Evolutionary conservation across 2,797 vertebrate genomes (phyloP).

Genomic region (Ctenochaetus hawaiiensis): DNA sequence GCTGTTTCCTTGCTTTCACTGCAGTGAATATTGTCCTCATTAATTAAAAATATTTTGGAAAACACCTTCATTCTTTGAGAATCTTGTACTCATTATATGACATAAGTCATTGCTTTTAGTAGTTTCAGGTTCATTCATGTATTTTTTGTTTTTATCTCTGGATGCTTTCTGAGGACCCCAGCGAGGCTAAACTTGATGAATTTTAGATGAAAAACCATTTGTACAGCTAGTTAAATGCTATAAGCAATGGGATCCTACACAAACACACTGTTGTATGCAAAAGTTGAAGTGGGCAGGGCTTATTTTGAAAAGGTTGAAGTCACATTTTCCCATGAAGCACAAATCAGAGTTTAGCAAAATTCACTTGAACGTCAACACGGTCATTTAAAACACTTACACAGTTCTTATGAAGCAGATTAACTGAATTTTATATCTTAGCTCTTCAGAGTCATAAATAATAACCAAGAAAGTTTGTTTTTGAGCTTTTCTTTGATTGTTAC

Average conservation of each 20-base stretch:
- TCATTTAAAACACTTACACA: neutral
- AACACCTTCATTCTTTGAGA: neutral
- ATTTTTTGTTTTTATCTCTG: slow-evolving; percentile 5
- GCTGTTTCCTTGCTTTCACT: slow-evolving; percentile 8
- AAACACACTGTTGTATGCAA: too few species aligned
- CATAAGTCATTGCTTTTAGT: slow-evolving; percentile 20
- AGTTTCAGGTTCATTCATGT: slow-evolving; percentile 10
- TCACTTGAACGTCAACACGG: neutral
- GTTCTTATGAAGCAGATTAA: neutral
- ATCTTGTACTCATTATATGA: slow-evolving; percentile 26
- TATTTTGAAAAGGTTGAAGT: too few species aligned
- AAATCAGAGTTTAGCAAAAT: neutral
- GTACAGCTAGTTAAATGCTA: too few species aligned
- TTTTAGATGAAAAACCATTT: neutral
- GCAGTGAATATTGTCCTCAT: slow-evolving; percentile 20
- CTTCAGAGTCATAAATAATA: neutral
- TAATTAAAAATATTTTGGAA: slow-evolving; percentile 3
- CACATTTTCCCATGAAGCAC: too few species aligned
- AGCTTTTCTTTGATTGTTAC: neutral
- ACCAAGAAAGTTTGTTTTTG: neutral
- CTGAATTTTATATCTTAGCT: neutral
- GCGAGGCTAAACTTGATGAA: neutral
- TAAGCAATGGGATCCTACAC: too few species aligned
- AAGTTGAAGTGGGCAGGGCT: too few species aligned
- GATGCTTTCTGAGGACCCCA: slow-evolving; percentile 19